phyloP scores from a whole-genome alignment of 2,888 invertebrate species.

The Mythimna impura region DNA sequence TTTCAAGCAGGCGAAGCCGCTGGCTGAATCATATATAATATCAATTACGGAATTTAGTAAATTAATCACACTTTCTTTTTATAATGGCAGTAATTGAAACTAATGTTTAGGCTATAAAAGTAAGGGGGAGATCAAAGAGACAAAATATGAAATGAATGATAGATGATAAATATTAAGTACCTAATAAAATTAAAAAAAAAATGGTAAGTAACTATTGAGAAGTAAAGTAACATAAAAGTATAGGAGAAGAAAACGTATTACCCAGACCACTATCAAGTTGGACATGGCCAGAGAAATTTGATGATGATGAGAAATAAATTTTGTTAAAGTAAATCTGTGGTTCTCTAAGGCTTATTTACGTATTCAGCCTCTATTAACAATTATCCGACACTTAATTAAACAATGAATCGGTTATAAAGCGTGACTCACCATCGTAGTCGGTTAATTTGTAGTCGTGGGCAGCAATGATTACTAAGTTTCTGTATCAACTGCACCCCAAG shows the following conservation, averaged over 20 bases:
- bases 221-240: no score
- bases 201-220: no score
- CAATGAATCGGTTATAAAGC: slow-evolving; percentile 7
- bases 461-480: slow-evolving; percentile 87
- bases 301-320: background rate
- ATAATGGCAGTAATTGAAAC: background rate
- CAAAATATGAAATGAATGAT: no score
- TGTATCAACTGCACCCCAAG: slow-evolving; percentile 92
- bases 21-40: no score
- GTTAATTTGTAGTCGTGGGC: slow-evolving; percentile 91
- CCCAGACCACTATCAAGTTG: no score
- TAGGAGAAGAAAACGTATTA: no score
- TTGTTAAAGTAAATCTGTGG: background rate
- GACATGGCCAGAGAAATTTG: background rate
- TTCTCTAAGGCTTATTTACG: background rate
- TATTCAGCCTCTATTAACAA: background rate
- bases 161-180: no score
- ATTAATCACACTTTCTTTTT: background rate
- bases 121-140: no score
- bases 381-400: background rate
- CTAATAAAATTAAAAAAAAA: no score
- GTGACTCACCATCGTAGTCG: slow-evolving; percentile 92
- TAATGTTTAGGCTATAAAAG: no score
- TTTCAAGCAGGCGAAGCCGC: no score
- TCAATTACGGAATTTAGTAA: background rate